Evolutionary conservation across 2,113 vertebrate genomes (phyloP), one percentile per base, ranked within the genome.

Genomic region (Brachirus orientalis): DNA sequence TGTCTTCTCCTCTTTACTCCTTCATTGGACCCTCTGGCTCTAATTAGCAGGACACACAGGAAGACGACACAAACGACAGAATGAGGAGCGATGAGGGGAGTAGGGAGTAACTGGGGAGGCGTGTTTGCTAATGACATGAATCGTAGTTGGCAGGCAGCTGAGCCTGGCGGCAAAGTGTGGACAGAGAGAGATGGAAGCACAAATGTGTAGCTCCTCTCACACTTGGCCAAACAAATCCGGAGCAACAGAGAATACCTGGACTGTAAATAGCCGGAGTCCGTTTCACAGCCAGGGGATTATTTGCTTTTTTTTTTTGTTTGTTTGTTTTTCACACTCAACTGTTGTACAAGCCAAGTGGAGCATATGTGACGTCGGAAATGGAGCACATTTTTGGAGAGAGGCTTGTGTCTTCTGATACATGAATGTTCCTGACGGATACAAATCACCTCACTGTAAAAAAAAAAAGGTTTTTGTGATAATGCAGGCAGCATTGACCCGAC

Each of bases 81-180:
- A 28, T 28, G 28, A 28, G 28, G 28, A 28, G 28, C 6, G 28
- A 28, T 6, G 28, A 28, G 28, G 28, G 28, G 28, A 28, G 28
- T 47, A 13, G 40, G 35, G 14, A 28, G 41, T 69, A 75, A 7
- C 53, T 6, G 18, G 78, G 78, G 75, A 79, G 67, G 74, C 9
- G 63, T 63, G 75, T 68, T 63, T 51, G 85, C 57, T 79, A 79
- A 79, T 74, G 72, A 79, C 75, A 84, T 51, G 65, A 70, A 84
- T 80, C 58, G n/a, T 65, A 69, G 44, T 80, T 84, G 76, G 82
- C 82, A 84, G 69, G 73, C 59, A 8, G 6, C 28, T 4, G 1
- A 28, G 28, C 28, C 28, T 28, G 28, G 28, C 28, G 28, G 70
- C 45, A 55, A 11, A 62, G 65, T 47, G 69, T 67, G 61, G 59